A percentile compares a stretch with the other conserved stretches of the same genome.
These are phyloP conservation scores for Podotricha telesiphe DNA, from an alignment of 2,888 invertebrate species.

Conservation along the genomic window DNA sequence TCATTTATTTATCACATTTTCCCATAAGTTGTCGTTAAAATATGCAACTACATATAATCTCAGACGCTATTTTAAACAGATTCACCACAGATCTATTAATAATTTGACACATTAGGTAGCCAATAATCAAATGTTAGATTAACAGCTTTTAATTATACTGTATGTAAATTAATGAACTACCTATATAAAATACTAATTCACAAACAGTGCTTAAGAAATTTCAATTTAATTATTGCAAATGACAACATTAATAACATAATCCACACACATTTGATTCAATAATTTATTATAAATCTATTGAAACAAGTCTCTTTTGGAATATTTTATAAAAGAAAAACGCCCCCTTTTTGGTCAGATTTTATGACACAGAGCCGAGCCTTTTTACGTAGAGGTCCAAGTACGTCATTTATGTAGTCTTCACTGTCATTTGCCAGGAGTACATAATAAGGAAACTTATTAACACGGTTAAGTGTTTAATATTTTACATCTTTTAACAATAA, in stretches of 20 bases:
- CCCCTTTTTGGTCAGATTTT: slow-evolving; percentile 27
- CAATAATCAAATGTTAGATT: slow-evolving; percentile 26
- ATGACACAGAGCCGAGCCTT: slow-evolving; percentile 21
- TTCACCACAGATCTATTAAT: slow-evolving; percentile 42
- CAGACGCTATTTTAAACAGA: slow-evolving; percentile 44
- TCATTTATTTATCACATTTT: slow-evolving; percentile 11
- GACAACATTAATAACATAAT: slow-evolving; percentile 21
- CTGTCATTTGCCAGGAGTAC: background rate
- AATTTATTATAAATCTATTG: slow-evolving; percentile 13
- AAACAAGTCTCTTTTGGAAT: slow-evolving; percentile 21
- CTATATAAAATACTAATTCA: slow-evolving; percentile 18
- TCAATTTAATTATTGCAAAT: slow-evolving; percentile 1
- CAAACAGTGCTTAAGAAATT: slow-evolving; percentile 1
- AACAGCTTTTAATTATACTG: slow-evolving; percentile 1
- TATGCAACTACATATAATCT: slow-evolving; percentile 22
- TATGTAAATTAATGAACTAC: slow-evolving; percentile 16
- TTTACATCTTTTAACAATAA: no score
- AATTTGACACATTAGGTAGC: slow-evolving; percentile 35
- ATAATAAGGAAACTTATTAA: no score
- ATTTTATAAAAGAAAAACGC: slow-evolving; percentile 23
- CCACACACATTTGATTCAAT: slow-evolving; percentile 14
- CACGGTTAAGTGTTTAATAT: no score
- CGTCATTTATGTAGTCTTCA: background rate
- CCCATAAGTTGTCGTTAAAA: slow-evolving; percentile 6
- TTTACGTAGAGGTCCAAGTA: slow-evolving; percentile 11